Percentiles rank a stretch among this genome's conserved stretches.
Evolutionary conservation across 2,113 vertebrate species (phyloP).

Genomic region (Otis tarda): DNA sequence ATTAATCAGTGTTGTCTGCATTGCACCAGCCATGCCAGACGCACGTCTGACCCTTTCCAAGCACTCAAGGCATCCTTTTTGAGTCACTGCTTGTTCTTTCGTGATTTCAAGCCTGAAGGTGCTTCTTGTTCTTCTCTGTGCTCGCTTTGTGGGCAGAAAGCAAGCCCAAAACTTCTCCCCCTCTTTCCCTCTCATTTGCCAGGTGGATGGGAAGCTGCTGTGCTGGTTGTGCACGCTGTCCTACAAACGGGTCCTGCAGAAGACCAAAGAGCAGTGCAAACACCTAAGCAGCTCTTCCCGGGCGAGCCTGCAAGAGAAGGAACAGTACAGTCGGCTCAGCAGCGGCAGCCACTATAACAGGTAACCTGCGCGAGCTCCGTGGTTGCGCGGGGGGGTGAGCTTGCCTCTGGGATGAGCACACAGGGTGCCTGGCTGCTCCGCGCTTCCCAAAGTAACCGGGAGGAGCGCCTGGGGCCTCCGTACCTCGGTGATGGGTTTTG

Average conservation of each 20-base stretch:
- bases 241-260: conserved; percentile 80
- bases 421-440: neutral
- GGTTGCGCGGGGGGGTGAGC: too few species aligned
- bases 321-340: conserved; percentile 75
- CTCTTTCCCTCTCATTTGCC: neutral
- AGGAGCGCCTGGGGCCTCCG: neutral
- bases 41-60: neutral
- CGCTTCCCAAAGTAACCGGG: neutral
- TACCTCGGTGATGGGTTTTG: neutral
- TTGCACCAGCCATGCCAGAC: neutral
- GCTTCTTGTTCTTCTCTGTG: neutral
- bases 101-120: neutral
- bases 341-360: conserved; percentile 77
- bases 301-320: conserved; percentile 75
- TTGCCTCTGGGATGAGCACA: neutral
- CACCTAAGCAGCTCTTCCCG: conserved; percentile 77
- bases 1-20: neutral
- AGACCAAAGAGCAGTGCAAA: conserved; percentile 82
- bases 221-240: conserved; percentile 81
- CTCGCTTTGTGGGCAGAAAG: neutral
- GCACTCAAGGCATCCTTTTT: neutral
- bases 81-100: neutral
- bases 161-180: neutral
- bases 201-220: conserved; percentile 82
- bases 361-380: neutral